Conservation (phyloP, 2,888 invertebrate species). For the Gortyna flavago region DNA sequence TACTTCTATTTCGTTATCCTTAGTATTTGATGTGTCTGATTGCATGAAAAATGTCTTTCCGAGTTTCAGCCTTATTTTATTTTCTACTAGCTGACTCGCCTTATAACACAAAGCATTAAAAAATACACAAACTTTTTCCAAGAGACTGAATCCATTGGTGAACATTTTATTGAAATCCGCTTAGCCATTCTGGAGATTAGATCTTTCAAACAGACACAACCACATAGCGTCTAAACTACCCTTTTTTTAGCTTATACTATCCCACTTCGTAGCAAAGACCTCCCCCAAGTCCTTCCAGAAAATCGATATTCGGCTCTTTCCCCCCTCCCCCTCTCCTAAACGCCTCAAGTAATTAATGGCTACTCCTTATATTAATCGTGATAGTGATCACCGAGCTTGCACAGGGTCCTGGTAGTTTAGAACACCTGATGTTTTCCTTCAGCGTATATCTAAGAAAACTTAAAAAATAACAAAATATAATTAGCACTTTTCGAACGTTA, state of each 20-base stretch:
- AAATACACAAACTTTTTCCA: background rate
- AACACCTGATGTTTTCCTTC: background rate
- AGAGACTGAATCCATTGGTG: background rate
- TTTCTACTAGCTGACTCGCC: conserved; percentile 3
- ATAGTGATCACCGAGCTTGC: background rate
- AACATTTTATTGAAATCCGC: background rate
- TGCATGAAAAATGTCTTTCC: conserved; percentile 32
- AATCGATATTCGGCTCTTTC: too few species aligned
- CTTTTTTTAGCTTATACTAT: too few species aligned
- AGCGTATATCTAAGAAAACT: background rate
- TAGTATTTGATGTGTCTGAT: conserved; percentile 12
- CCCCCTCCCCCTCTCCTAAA: too few species aligned
- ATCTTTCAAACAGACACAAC: background rate
- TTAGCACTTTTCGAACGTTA: too few species aligned
- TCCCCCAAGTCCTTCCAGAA: too few species aligned
- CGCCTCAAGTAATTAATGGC: too few species aligned
- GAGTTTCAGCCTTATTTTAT: conserved; percentile 26
- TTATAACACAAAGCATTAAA: background rate
- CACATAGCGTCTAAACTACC: too few species aligned
- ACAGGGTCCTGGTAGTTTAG: background rate
- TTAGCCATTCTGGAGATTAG: background rate
- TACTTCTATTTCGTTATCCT: background rate
- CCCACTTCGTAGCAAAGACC: too few species aligned
- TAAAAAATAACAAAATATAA: too few species aligned
- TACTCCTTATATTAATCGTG: background rate